These are phyloP conservation scores for Salvator merianae DNA, from an alignment of 2,113 vertebrate species.

Conservation along the genomic window DNA sequence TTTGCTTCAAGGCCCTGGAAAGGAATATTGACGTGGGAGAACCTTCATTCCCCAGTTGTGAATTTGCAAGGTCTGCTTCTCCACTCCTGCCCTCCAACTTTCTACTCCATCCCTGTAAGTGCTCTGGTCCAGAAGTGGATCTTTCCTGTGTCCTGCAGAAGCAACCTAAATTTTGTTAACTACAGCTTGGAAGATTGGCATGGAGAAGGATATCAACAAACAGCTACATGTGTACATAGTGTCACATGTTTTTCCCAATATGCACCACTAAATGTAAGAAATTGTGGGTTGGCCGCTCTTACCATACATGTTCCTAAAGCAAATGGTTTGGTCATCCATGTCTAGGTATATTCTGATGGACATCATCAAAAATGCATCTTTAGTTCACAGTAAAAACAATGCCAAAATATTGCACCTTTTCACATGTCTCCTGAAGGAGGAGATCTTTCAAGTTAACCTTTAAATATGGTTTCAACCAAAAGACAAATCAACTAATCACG, in stretches of 20 bases:
- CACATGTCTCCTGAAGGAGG: background rate
- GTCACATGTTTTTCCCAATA: background rate
- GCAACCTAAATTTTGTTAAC: too few relatives aligned
- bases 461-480: background rate
- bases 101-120: too few relatives aligned
- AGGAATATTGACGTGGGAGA: too few relatives aligned
- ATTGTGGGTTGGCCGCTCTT: background rate
- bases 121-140: too few relatives aligned
- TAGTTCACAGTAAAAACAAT: background rate
- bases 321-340: background rate
- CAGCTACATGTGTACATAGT: background rate
- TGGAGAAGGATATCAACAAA: background rate
- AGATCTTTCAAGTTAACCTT: background rate
- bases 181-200: background rate
- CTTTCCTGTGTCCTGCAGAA: too few relatives aligned
- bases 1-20: too few relatives aligned
- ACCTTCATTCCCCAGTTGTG: too few relatives aligned
- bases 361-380: background rate
- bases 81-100: too few relatives aligned
- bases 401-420: background rate
- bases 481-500: background rate
- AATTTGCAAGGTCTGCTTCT: too few relatives aligned
- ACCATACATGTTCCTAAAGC: background rate
- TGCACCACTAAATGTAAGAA: background rate
- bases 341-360: background rate